Base-by-base conservation (phyloP, 2,113 vertebrate genomes). In the Carassius gibelio region DNA sequence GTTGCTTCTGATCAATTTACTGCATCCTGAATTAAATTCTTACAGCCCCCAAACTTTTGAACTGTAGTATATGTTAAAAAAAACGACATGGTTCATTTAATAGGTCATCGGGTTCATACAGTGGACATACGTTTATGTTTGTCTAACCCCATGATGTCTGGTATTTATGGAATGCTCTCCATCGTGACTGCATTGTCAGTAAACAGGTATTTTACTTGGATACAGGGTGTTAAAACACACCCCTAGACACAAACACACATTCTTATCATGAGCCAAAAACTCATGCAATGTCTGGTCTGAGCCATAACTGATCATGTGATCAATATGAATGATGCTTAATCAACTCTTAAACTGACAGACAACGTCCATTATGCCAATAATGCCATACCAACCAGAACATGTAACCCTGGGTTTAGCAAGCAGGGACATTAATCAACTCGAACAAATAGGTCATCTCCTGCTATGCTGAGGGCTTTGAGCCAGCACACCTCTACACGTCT, bases 401-500 rank as follows among this genome's bases (percentile, higher is more conserved):
- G 64, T 69, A 85, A 50, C 61, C 74, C 82, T 59, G 81, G 85
- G 61, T 82, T 76, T 30, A 62, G 52, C 15, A 62, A 42, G 64
- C 61, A 64, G n/a, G 48, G 83, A n/a, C 90, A 90, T 90, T 89
- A 90, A 92, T 92, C 90, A 91, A 3, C 26, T 34, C 80, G 59
- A 83, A 81, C 89, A 90, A 92, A 89, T 62, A 75, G 86, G 75
- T 84, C 84, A 84, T 83, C 84, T 82, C 50, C 87, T 61, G 75
- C 87, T 69, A 81, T 62, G 82, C 85, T 81, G 71, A 79, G 85
- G 71, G 72, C 84, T 82, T 74, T 11, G 23, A 45, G 86, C 87
- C 85, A 78, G 36, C 30, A 83, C 64, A 74, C 86, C 84, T 34
- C 13, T 7, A 75, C 86, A 89, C n/a, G 55, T 84, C 72, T 88